These are phyloP conservation scores for Maconellicoccus hirsutus DNA, from an alignment of 1,140 invertebrate species.

Conservation along the genomic window DNA sequence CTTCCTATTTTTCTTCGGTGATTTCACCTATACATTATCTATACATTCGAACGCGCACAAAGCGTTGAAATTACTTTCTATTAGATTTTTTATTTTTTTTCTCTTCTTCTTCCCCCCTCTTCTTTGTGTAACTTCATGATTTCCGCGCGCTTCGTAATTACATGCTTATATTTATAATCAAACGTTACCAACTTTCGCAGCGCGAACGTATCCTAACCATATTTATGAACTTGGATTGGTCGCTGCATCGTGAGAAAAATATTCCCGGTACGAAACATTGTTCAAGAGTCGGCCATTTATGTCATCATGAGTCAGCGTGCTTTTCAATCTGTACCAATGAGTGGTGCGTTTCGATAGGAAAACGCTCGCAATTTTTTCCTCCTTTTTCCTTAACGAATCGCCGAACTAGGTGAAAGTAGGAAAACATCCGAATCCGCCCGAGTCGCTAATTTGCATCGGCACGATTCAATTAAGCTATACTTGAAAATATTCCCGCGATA, in stretches of 20 bases:
- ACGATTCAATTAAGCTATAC: no score
- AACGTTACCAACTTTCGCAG: slow-evolving; percentile 18
- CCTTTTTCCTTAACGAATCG: neutral
- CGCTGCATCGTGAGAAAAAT: slow-evolving; percentile 7
- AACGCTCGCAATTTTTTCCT: neutral
- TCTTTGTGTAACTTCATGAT: slow-evolving; percentile 2
- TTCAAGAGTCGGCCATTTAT: neutral
- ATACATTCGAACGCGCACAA: slow-evolving; percentile 10
- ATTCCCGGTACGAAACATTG: slow-evolving; percentile 3
- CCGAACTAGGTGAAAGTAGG: neutral
- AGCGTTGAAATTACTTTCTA: slow-evolving; percentile 21
- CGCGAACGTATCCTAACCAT: neutral
- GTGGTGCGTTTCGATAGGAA: neutral
- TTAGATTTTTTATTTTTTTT: slow-evolving; percentile 11
- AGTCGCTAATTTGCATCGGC: no score
- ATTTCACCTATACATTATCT: slow-evolving; percentile 22
- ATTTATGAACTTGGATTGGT: slow-evolving; percentile 10
- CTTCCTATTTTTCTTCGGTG: slow-evolving; percentile 14
- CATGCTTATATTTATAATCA: slow-evolving; percentile 22
- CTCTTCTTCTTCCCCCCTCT: neutral
- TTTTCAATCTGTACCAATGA: neutral
- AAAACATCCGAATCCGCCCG: neutral
- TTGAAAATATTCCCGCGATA: no score
- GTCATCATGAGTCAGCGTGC: slow-evolving; percentile 6
- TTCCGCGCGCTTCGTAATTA: slow-evolving; percentile 16